A percentile compares a stretch with the other conserved stretches of the same genome.
These are phyloP conservation scores for Meteorus cinctellus DNA, from an alignment of 2,888 invertebrate species.

Conservation along the genomic window DNA sequence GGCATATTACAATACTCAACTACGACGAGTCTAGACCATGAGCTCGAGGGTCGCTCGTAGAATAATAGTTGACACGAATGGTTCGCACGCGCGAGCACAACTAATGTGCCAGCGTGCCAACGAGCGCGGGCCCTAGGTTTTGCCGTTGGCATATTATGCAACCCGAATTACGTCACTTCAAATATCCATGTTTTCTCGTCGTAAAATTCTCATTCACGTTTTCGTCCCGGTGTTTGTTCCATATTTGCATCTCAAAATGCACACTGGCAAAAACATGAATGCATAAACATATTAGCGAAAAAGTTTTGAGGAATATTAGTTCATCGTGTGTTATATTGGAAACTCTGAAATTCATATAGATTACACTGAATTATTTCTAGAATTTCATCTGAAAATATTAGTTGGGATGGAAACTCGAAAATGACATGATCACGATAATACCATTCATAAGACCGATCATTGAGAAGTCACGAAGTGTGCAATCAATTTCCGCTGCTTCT, in stretches of 20 bases:
- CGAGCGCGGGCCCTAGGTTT: constrained; percentile 8
- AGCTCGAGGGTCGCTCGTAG: constrained; percentile 30
- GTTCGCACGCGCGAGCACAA: constrained; percentile 44
- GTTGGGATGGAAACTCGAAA: too few species aligned
- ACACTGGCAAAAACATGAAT: neutral
- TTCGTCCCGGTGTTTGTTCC: constrained; percentile 1
- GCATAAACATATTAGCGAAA: neutral
- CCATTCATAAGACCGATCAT: too few species aligned
- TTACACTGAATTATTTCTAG: too few species aligned
- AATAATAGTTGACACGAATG: constrained; percentile 49
- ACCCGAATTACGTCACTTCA: constrained; percentile 42
- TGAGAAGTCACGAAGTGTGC: too few species aligned
- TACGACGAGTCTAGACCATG: constrained; percentile 1
- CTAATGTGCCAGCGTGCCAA: constrained; percentile 42
- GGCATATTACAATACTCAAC: neutral
- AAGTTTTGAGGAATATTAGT: neutral
- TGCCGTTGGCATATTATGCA: constrained; percentile 35
- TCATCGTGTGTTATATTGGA: too few species aligned
- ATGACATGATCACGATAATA: too few species aligned
- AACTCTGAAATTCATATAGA: too few species aligned
- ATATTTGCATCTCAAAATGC: neutral
- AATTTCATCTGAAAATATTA: too few species aligned
- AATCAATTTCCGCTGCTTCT: too few species aligned
- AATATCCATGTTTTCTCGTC: constrained; percentile 27
- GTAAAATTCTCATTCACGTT: constrained; percentile 37